phyloP scores from a whole-genome alignment of 2,797 vertebrate genomes.

The Mormyrops boulengeri region DNA sequence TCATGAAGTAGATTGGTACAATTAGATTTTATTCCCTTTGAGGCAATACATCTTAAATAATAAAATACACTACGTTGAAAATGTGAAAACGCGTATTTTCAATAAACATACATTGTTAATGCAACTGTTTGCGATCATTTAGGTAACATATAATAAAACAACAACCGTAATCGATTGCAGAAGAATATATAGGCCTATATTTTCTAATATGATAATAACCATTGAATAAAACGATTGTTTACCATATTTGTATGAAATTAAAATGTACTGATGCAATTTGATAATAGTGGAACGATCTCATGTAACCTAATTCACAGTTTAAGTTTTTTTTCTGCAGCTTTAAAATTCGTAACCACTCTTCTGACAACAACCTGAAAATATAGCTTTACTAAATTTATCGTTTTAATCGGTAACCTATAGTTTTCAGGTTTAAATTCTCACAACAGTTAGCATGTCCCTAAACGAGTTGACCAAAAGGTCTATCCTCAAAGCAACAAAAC shows the following conservation, averaged over 20 bases:
- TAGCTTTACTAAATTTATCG: neutral
- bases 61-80: neutral
- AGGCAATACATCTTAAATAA: neutral
- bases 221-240: neutral
- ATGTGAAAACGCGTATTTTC: neutral
- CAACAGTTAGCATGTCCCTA: neutral
- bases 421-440: slow-evolving; percentile 14
- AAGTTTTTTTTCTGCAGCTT: neutral
- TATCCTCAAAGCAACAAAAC: neutral
- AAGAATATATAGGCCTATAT: neutral
- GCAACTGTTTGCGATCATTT: neutral
- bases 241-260: neutral
- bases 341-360: neutral
- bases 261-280: neutral
- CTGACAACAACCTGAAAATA: neutral
- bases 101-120: neutral
- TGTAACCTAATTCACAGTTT: neutral
- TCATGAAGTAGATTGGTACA: neutral
- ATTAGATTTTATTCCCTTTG: slow-evolving; percentile 6
- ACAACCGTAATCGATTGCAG: neutral
- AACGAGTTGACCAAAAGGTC: neutral
- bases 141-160: neutral
- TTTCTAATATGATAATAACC: neutral
- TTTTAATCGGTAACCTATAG: neutral
- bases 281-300: neutral